Conservation (phyloP, 2,888 invertebrate genomes). For the Cryptocheilus praepositus region DNA sequence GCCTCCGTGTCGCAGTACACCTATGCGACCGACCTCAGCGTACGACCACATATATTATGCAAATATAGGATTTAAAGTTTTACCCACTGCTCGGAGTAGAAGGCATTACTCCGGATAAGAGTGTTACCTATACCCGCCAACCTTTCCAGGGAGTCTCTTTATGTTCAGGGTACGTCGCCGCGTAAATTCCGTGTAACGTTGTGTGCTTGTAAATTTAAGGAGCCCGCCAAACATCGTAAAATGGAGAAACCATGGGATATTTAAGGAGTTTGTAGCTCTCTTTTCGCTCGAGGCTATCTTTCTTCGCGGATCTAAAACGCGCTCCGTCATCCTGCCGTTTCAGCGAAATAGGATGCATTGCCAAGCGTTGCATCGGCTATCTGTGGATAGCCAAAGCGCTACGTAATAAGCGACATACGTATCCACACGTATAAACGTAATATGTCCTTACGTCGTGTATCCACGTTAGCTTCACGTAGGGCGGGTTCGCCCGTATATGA, state of each 20-base stretch:
- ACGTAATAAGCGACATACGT: too few relatives aligned
- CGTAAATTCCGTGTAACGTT: constrained; percentile 16
- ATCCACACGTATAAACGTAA: too few relatives aligned
- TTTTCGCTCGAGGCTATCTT: too few relatives aligned
- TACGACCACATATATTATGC: constrained; percentile 53
- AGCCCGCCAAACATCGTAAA: constrained; percentile 16
- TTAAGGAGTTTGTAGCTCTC: too few relatives aligned
- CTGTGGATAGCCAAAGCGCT: too few relatives aligned
- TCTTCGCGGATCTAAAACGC: too few relatives aligned
- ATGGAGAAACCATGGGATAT: constrained; percentile 2
- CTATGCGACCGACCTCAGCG: constrained; percentile 35
- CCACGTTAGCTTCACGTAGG: constrained; percentile 90
- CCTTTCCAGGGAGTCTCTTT: constrained; percentile 19
- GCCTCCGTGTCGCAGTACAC: too few relatives aligned
- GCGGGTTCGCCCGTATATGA: constrained; percentile 92
- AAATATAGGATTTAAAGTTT: constrained; percentile 59
- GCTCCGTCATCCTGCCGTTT: too few relatives aligned
- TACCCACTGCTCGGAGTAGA: constrained; percentile 50
- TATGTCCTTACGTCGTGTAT: constrained; percentile 86
- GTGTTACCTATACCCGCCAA: constrained; percentile 19
- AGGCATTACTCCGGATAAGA: constrained; percentile 57
- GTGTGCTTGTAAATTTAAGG: constrained; percentile 27
- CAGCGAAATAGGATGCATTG: too few relatives aligned
- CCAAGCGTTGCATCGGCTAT: too few relatives aligned
- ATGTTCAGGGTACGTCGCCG: background rate